phyloP scores from a whole-genome alignment of 2,797 vertebrate species.

The Stomatorhinus walkeri region DNA sequence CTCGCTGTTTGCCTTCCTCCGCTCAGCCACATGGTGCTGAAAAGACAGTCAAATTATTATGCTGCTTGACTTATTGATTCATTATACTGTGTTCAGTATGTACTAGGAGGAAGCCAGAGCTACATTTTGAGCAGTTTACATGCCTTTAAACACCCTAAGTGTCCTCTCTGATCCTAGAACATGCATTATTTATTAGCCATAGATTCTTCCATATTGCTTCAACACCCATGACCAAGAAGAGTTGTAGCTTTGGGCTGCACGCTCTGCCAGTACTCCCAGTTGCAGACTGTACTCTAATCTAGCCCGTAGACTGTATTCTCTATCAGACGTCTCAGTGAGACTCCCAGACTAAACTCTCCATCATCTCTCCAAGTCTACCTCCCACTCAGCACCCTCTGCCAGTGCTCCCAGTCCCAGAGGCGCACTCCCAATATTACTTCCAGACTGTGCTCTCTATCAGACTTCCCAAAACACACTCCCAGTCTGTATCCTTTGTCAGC shows the following conservation, averaged over 20 bases:
- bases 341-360: background rate
- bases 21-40: background rate
- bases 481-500: background rate
- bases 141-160: conserved; percentile 1
- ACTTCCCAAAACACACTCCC: background rate
- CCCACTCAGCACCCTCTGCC: background rate
- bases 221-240: background rate
- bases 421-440: background rate
- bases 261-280: background rate
- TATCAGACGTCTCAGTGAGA: background rate
- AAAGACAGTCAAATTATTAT: background rate
- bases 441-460: background rate
- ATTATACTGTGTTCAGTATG: background rate
- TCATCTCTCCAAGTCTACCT: background rate
- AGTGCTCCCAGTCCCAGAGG: background rate
- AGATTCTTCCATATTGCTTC: background rate
- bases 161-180: background rate
- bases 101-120: background rate
- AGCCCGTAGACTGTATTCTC: background rate
- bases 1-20: background rate
- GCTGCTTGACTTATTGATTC: background rate
- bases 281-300: background rate
- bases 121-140: conserved; percentile 17
- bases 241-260: background rate
- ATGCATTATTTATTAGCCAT: background rate